Percentiles rank a stretch among this genome's conserved stretches.
phyloP scores from a whole-genome alignment of 2,113 vertebrate genomes.

The Forbesichthys agassizii region DNA sequence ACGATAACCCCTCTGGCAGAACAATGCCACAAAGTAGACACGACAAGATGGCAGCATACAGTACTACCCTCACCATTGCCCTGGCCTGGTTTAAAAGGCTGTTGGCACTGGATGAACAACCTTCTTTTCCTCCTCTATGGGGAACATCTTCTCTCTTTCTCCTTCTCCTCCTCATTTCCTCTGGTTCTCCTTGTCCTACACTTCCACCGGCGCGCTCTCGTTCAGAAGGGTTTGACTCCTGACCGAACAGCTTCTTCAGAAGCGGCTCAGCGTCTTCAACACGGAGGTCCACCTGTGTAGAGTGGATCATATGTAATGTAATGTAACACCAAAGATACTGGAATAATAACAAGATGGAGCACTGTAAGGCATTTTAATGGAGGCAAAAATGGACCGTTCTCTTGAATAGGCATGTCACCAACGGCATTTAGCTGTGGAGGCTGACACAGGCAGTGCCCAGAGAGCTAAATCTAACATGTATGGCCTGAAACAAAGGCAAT shows the following conservation, averaged over 20 bases:
- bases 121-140: conserved; percentile 44
- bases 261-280: conserved; percentile 68
- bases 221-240: conserved; percentile 10
- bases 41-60: neutral
- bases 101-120: conserved; percentile 70
- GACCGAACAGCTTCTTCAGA: conserved; percentile 62
- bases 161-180: conserved; percentile 18
- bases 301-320: neutral
- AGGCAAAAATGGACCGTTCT: no score
- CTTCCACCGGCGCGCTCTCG: conserved; percentile 17
- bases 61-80: conserved; percentile 75
- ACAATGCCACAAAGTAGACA: neutral
- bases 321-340: no score
- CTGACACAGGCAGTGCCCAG: no score
- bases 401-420: no score
- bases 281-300: conserved; percentile 64
- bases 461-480: no score
- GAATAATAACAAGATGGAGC: no score
- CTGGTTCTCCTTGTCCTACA: conserved; percentile 8
- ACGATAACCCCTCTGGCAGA: neutral
- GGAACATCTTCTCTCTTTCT: conserved; percentile 31
- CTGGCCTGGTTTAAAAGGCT: conserved; percentile 74
- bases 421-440: no score
- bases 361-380: no score
- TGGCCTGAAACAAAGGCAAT: no score